Percentiles rank a stretch among this genome's conserved stretches.
Conservation (phyloP, 2,888 invertebrate species). For the Andricus curvator region DNA sequence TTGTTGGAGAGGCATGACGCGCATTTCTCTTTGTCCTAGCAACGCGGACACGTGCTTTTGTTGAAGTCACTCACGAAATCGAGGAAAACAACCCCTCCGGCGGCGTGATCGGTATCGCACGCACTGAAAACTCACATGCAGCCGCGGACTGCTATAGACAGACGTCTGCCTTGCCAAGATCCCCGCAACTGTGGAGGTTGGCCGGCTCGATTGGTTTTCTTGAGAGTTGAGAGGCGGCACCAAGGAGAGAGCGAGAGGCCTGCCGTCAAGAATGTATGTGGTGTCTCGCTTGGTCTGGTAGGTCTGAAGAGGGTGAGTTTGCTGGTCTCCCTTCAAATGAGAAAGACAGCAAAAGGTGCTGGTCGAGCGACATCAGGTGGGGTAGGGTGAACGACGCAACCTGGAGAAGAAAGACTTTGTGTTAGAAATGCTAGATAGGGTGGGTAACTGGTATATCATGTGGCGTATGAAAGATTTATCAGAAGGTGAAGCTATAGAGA, state of each 20-base stretch:
- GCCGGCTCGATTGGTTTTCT: constrained; percentile 26
- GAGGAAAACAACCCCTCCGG: constrained; percentile 14
- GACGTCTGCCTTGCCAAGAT: constrained; percentile 31
- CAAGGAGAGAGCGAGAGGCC: constrained; percentile 15
- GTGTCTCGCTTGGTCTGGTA: constrained; percentile 16
- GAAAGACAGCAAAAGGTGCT: not conserved
- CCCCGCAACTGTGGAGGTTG: constrained; percentile 29
- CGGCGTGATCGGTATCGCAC: constrained; percentile 19
- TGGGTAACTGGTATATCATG: not conserved
- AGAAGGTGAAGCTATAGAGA: constrained; percentile 20
- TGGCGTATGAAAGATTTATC: constrained; percentile 25
- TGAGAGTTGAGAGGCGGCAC: constrained; percentile 15
- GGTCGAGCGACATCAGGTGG: not conserved
- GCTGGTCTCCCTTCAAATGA: not conserved
- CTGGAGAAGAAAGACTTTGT: constrained; percentile 14
- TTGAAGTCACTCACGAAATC: constrained; percentile 20
- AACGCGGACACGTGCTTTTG: constrained; percentile 15
- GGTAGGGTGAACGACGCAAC: constrained; percentile 14
- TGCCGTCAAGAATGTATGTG: constrained; percentile 17
- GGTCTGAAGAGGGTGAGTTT: constrained; percentile 13
- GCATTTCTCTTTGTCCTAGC: not conserved
- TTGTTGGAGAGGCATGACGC: not conserved
- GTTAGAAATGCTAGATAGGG: constrained; percentile 26
- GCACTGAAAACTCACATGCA: constrained; percentile 16
- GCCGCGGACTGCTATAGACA: constrained; percentile 27